Percentiles rank a stretch among this genome's conserved stretches.
These are phyloP conservation scores for Bovichtus variegatus DNA, from an alignment of 2,797 vertebrate species.

Conservation along the genomic window DNA sequence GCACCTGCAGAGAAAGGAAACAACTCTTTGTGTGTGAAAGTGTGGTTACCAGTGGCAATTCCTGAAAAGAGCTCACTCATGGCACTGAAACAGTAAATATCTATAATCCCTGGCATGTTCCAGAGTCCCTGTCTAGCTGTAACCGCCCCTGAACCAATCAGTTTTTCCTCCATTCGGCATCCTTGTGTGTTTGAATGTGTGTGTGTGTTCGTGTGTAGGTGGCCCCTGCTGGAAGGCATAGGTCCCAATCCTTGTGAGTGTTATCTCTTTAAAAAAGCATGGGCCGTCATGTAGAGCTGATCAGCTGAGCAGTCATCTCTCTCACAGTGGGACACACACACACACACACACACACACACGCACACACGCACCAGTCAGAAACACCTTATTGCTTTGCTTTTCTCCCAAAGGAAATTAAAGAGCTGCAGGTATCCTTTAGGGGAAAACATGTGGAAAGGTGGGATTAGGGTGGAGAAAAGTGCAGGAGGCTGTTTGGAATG, in stretches of 20 bases:
- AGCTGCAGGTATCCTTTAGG: slow-evolving; percentile 28
- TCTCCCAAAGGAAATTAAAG: slow-evolving; percentile 36
- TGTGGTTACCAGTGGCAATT: neutral
- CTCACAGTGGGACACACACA: slow-evolving; percentile 38
- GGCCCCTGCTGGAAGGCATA: slow-evolving; percentile 21
- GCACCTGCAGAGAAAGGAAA: slow-evolving; percentile 41
- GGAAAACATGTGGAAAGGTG: slow-evolving; percentile 11
- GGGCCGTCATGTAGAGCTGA: slow-evolving; percentile 40
- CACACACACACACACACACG: slow-evolving; percentile 10
- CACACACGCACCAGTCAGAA: slow-evolving; percentile 24
- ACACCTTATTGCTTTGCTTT: slow-evolving; percentile 40
- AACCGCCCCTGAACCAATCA: slow-evolving; percentile 17
- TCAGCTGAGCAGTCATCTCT: slow-evolving; percentile 49
- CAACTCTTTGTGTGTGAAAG: slow-evolving; percentile 4
- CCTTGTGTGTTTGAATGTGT: neutral
- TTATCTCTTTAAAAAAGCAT: slow-evolving; percentile 57
- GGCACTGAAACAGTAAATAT: slow-evolving; percentile 5
- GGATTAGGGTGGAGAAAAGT: slow-evolving; percentile 20
- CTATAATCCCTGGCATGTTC: neutral
- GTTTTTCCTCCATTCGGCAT: neutral
- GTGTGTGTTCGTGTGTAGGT: slow-evolving; percentile 15
- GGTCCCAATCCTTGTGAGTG: slow-evolving; percentile 36
- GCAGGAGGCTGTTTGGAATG: slow-evolving; percentile 5
- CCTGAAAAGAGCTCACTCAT: neutral
- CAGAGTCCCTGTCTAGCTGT: neutral